Evolutionary conservation across 2,888 invertebrate species (phyloP), one percentile per base, ranked within the genome.

Genomic region (Synergus umbraculus): DNA sequence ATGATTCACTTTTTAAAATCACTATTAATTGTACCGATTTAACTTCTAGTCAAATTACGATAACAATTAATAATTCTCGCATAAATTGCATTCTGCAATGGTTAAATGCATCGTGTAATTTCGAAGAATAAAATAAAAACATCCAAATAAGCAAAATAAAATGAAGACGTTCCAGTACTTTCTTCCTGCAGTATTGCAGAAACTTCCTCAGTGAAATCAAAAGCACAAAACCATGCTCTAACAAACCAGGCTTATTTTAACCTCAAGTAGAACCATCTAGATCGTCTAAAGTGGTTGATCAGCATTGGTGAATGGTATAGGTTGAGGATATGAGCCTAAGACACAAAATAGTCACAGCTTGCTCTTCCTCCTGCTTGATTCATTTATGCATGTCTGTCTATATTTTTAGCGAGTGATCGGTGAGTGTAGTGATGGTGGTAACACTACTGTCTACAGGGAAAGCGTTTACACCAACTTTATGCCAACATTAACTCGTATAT

Each of bases 371-470:
- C 69, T 37, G 37, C 49, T 69, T 44, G 46, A 69, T 15, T 69
- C 22, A 49, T 77, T 66, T 80, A 63, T 81, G 63, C 67, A 78
- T 79, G 84, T 85, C 83, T 85, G 84, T 78, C 84, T 86, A 87
- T 88, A 88, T 89, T 87, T 89, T 87, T 88, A 87, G 88, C 83
- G 69, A 79, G 78, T 84, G 82, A 89, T 84, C 79, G 67, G 65
- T 81, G 78, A 82, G 78, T 69, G 69, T 78, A 81, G 79, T 81
- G 82, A 63, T 44, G 18, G 66, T 67, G 66, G 66, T 67, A 43
- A 41, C 41, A 65, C 65, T 65, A 65, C 65, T 65, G 41, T n/a
- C 65, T 37, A 69, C 49, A 78, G 54, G 77, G 67, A 76, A 81
- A 80, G 43, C 81, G 78, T 81, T 77, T 76, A 77, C 76, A 76